Evolutionary conservation across 2,797 vertebrate species (phyloP), one percentile per base, ranked within the genome.

Genomic region (Falco concolor): DNA sequence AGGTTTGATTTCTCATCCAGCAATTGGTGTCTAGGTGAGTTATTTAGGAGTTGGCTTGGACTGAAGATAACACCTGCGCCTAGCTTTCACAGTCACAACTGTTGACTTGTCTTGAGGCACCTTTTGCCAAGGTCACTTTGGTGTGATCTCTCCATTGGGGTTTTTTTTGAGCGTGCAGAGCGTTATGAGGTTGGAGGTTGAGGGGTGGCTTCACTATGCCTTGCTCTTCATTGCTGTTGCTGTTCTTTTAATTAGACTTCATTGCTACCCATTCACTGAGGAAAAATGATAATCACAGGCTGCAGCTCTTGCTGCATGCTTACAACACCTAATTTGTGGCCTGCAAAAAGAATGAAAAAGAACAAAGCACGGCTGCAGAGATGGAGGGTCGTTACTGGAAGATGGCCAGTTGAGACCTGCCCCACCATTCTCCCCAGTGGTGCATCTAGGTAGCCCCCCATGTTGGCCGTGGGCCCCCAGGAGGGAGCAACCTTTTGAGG

Each of bases 261-360:
- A 42, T 6, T 77, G 81, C n/a, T 74, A 36, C 14, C 9, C 34
- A 32, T 63, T 94, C 69, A 92, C 69, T 6, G 17, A 69, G 36
- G 76, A 94, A 95, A 83, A 90, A 89, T 57, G 6, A 84, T 86
- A 93, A 93, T 86, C 59, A 52, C 32, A 95, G 69, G 79, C 45
- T 18, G 15, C 54, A 84, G 61, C 47, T 94, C 56, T 61, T 79
- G 44, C 44, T 82, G 54, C 1, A 8, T 76, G 52, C 60, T 95
- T 81, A 24, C 32, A 54, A 72, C n/a, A 25, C 34, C n/a, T 75
- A 30, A 54, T 61, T 49, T 83, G 64, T 68, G 53, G 38, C 73
- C 38, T 91, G 36, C 36, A 61, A 65, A 61, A 52, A 27, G 23
- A 81, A 77, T 7, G 19, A 44, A 53, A 27, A 63, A 47, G 4